Conservation (phyloP, 2,113 vertebrate species). For the Gobius niger region DNA sequence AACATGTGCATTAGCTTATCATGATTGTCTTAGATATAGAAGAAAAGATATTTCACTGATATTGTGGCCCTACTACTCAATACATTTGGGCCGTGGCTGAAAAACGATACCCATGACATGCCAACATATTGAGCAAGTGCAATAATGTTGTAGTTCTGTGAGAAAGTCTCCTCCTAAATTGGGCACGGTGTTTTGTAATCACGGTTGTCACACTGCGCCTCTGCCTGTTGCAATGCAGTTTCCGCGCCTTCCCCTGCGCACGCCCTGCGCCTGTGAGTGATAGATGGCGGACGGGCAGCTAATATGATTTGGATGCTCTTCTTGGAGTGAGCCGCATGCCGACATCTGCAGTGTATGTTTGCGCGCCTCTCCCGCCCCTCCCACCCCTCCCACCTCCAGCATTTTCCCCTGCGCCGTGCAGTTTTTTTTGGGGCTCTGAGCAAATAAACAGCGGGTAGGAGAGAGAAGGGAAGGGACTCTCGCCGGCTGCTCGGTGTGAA, state of each 20-base stretch:
- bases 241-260: slow-evolving; percentile 60
- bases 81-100: too few relatives aligned
- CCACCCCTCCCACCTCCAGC: slow-evolving; percentile 15
- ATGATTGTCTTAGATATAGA: too few relatives aligned
- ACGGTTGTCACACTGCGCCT: slow-evolving; percentile 2
- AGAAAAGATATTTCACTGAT: too few relatives aligned
- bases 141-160: too few relatives aligned
- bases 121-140: too few relatives aligned
- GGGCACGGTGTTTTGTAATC: background rate
- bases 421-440: slow-evolving; percentile 66
- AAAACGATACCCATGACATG: too few relatives aligned
- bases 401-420: slow-evolving; percentile 60
- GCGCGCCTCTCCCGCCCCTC: slow-evolving; percentile 35
- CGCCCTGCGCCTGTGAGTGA: slow-evolving; percentile 78
- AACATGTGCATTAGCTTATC: too few relatives aligned
- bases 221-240: slow-evolving; percentile 72
- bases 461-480: slow-evolving; percentile 10
- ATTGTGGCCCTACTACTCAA: too few relatives aligned
- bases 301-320: slow-evolving; percentile 79
- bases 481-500: slow-evolving; percentile 49
- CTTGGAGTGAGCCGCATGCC: slow-evolving; percentile 43
- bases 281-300: slow-evolving; percentile 75
- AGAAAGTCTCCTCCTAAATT: too few relatives aligned
- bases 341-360: slow-evolving; percentile 30
- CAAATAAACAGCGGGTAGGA: slow-evolving; percentile 61